Evolutionary conservation across 2,797 vertebrate species (phyloP), one percentile per base, ranked within the genome.

Genomic region (Sebastes vulpes): DNA sequence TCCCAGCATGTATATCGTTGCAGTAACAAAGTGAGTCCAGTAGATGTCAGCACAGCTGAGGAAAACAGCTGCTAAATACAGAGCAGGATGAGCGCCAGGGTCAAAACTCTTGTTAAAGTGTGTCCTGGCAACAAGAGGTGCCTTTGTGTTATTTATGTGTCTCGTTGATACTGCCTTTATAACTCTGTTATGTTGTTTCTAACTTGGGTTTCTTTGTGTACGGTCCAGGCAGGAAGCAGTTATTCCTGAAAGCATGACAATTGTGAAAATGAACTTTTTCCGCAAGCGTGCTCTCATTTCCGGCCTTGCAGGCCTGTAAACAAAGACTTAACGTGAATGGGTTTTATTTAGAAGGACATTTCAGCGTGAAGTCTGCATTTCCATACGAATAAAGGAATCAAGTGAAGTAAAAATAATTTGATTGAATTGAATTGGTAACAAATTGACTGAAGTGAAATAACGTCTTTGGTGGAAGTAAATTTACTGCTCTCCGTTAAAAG

Each of bases 21-120:
- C 38, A n/a, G 4, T 64, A 54, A 54, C 70, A 72, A 9, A 11
- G 4, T 21, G 1, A 9, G 3, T 32, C 82, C 93, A 86, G 20
- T 67, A 92, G 93, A 72, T 91, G 93, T 68, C 94, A 93, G 86
- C 77, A 89, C 1, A 73, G 75, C 50, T n/a, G 1, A 71, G 84
- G 59, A 18, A 72, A 90, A 46, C 21, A 18, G 21, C 48, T 38
- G 52, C 26, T 38, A 2, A 32, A 32, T 9, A 2, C 54, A 8
- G 5, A 7, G 57, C 57, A 73, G 25, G 31, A 6, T 23, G 16
- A 65, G 28, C 6, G 2, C n/a, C 26, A 12, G 29, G 18, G 58
- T 75, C 76, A 67, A 46, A 72, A 18, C 54, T 56, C 67, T 25
- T 42, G 21, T 72, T 63, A 31, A 74, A 78, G 71, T 69, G 86